Conservation (phyloP, 1,140 invertebrate genomes). For the Zelostemma sp. region DNA sequence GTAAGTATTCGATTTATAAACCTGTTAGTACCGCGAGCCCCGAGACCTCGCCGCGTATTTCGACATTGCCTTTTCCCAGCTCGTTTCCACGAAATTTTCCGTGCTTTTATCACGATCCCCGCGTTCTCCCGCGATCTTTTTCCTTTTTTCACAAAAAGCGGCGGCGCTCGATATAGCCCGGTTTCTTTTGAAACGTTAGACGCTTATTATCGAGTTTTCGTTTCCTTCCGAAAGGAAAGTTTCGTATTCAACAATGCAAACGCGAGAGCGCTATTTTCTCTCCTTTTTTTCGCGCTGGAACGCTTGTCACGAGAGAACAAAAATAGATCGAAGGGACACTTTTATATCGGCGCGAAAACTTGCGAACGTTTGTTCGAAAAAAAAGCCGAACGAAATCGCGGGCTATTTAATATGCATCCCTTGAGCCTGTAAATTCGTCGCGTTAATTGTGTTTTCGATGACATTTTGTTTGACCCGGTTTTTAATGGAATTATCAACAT, state of each 20-base stretch:
- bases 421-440: too few relatives aligned
- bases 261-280: not conserved
- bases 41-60: not conserved
- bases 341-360: not conserved
- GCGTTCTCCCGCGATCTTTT: not conserved
- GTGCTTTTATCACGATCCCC: not conserved
- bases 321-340: not conserved
- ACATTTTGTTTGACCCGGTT: not conserved
- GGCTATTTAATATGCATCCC: too few relatives aligned
- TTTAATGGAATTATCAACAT: not conserved
- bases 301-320: too few relatives aligned
- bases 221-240: not conserved
- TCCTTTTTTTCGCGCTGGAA: not conserved
- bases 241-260: not conserved
- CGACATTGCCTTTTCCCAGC: not conserved
- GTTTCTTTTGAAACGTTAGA: slow-evolving; percentile 10
- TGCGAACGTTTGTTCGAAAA: too few relatives aligned
- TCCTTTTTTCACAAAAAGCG: not conserved
- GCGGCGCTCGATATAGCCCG: slow-evolving; percentile 11
- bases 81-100: not conserved
- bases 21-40: not conserved
- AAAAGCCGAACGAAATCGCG: too few relatives aligned
- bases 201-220: not conserved
- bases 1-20: slow-evolving; percentile 51
- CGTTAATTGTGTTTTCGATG: too few relatives aligned